Evolutionary conservation across 2,888 invertebrate genomes (phyloP), one percentile per base, ranked within the genome.

Genomic region (Hoplodrina ambigua): DNA sequence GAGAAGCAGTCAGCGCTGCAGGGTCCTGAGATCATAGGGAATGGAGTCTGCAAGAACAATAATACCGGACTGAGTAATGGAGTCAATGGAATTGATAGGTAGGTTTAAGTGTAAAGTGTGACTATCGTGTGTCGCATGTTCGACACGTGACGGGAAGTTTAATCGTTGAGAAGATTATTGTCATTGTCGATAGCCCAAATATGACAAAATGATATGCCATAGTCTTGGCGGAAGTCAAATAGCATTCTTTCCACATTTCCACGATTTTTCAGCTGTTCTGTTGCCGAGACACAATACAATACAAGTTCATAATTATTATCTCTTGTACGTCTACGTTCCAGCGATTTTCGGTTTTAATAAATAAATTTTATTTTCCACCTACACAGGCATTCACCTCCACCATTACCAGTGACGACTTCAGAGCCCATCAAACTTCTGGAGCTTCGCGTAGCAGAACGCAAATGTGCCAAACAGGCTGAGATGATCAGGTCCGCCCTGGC

Each of bases 401-500:
- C 96, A 30, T 87, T 94, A n/a, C 94, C 95, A 15, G 92, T 94
- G 64, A 94, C 94, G 52, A 92, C 93, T 2, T 91, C 95, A n/a
- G 96, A 96, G 73, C 94, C 97, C 44, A 97, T 98, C 88, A 98
- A 98, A 89, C 92, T 98, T 56, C 97, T 97, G 85, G 98, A 98
- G 87, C 93, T 98, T 72, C 97, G 97, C 83, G 98, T 98, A 86
- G 97, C 97, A 78, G 98, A 99, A 90, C 97, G 98, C 75, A 98
- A 98, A 90, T 97, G 98, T 91, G 97, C 97, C 72, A 97, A 97
- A 85, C 97, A 99, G 89, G 97, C 97, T 5, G 98, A 98, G 88
- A 97, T 98, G 91, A 98, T 98, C 81, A 97, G 97, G 86, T 97
- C 97, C 57, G 98, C 98, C n/a, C 93, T 98, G 72, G 98, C 98